Base-by-base conservation (phyloP, 92 coral and sea anemone species). In the Scolanthus callimorphus region DNA sequence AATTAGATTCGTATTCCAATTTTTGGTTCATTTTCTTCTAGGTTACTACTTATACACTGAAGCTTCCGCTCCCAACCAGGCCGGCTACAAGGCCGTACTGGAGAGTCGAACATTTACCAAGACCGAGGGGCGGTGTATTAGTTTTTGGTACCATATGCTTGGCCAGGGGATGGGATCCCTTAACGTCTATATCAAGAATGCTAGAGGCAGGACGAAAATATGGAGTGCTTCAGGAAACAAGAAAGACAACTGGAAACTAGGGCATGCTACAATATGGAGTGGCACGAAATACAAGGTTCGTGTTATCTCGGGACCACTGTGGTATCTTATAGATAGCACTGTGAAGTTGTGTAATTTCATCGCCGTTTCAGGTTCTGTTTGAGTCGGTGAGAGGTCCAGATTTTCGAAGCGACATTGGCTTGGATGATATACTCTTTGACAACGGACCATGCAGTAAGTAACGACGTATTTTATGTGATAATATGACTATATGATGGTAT, bases 361-460 rank as follows among this genome's bases (percentile, higher is more conserved):
- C n/a, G n/a, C n/a, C n/a, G n/a, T n/a, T n/a, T n/a, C 15, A 89
- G 97, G 74, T 89, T 24, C 59, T 66, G 11, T 64, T 89, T 46
- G 97, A 89, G 63, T 86, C 85, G 17, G 70, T 76, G 11, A 79
- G 85, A 49, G 97, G 91, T n/a, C n/a, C 4, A n/a, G 71, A 66
- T 39, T 89, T 71, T 31, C 60, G 68, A 17, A 65, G 97, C 22
- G 97, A 89, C 43, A 80, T 85, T 20, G 97, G 73, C 19, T 72
- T 89, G 25, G 97, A 89, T 85, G 97, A 89, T 50, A 62, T 89
- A 17, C 49, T 29, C 11, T 89, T 85, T 39, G 59, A 62, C 8
- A 71, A 77, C 34, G 88, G 80, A 17, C 88, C 88, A 17, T 89
- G 97, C 49, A 60, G 97, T 89, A 80, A 83, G 86, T 46, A 9